phyloP scores from a whole-genome alignment of 2,113 vertebrate genomes.

The Danionella cerebrum region DNA sequence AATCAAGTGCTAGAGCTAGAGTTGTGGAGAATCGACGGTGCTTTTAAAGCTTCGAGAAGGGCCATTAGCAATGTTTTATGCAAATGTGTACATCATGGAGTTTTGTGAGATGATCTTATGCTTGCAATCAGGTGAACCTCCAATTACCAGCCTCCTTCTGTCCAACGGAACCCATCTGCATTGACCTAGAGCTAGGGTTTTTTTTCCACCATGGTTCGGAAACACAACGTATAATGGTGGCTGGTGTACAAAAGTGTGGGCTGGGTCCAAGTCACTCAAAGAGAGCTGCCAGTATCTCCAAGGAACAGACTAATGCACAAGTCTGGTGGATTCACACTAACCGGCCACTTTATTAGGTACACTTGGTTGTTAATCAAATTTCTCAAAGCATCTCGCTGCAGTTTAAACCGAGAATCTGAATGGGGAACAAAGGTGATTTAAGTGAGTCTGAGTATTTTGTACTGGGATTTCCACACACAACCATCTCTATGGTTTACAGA shows the following conservation, averaged over 20 bases:
- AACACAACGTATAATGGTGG: not conserved
- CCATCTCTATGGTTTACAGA: too few relatives aligned
- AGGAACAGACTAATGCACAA: not conserved
- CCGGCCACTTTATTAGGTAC: too few relatives aligned
- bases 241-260: slow-evolving; percentile 3
- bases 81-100: not conserved
- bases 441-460: too few relatives aligned
- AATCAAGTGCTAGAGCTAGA: not conserved
- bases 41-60: not conserved
- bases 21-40: not conserved
- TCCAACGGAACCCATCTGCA: not conserved
- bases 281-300: not conserved
- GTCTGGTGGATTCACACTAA: not conserved
- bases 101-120: not conserved
- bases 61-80: slow-evolving; percentile 1
- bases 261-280: not conserved
- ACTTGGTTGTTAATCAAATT: too few relatives aligned
- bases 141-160: not conserved
- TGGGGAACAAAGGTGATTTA: too few relatives aligned
- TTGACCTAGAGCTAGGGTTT: not conserved
- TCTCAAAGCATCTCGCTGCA: too few relatives aligned
- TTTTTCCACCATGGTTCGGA: not conserved
- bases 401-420: too few relatives aligned
- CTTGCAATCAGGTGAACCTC: not conserved
- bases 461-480: too few relatives aligned